phyloP scores from a whole-genome alignment of 2,797 vertebrate genomes.

The Tachyglossus aculeatus region DNA sequence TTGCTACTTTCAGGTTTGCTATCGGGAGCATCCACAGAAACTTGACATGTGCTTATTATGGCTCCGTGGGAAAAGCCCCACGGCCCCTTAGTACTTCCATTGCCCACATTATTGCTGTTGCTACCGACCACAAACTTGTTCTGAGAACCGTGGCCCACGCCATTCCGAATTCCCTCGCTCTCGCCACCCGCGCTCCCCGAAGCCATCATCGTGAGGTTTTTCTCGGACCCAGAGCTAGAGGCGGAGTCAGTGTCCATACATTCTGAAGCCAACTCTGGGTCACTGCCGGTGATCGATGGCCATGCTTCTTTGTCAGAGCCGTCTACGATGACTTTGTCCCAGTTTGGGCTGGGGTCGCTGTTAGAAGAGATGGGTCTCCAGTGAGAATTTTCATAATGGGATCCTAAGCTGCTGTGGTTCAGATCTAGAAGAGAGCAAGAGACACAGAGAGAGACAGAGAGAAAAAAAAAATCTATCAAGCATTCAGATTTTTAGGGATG shows the following conservation, averaged over 20 bases:
- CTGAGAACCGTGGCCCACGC: conserved; percentile 78
- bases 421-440: conserved; percentile 80
- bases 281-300: conserved; percentile 90
- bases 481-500: neutral
- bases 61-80: conserved; percentile 81
- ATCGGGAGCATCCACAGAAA: conserved; percentile 81
- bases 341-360: conserved; percentile 90
- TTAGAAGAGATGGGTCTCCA: conserved; percentile 92
- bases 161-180: conserved; percentile 81
- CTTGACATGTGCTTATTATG: conserved; percentile 83
- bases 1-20: conserved; percentile 83
- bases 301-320: conserved; percentile 89
- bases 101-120: conserved; percentile 93
- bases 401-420: conserved; percentile 89
- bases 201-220: conserved; percentile 85
- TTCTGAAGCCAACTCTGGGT: conserved; percentile 92
- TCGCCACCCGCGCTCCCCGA: conserved; percentile 79
- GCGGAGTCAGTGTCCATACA: conserved; percentile 94
- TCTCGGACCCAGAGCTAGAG: conserved; percentile 90
- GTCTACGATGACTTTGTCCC: conserved; percentile 92
- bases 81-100: conserved; percentile 84
- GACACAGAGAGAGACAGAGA: conserved; percentile 26
- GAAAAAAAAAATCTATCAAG: conserved; percentile 14
- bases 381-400: conserved; percentile 94
- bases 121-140: conserved; percentile 80